Evolutionary conservation across 2,797 vertebrate genomes (phyloP), one percentile per base, ranked within the genome.

Genomic region (Enteromius treurensis): DNA sequence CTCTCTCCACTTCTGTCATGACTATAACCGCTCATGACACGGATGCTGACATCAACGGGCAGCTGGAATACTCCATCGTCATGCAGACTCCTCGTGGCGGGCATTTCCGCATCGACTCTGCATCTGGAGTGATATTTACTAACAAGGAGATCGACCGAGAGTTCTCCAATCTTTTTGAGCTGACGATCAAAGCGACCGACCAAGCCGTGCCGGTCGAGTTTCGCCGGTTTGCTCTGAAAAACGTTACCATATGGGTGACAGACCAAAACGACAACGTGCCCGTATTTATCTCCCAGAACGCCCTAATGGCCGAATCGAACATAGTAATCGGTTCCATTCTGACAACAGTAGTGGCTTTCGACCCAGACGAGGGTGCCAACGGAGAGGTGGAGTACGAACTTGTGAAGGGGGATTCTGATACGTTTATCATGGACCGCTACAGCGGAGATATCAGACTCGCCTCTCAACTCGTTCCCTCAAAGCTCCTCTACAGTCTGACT

Each of bases 331-430:
- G 98, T 14, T 98, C 98, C 0, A 94, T 99, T 84, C 94, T 99
- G 14, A 97, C 97, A 0, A 98, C 98, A 0, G 96, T 99, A 3
- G 78, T 96, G 76, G 97, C 98, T 26, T 95, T 96, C 0, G 98
- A 99, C 91, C 98, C 98, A 0, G 98, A 99, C 0, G 97, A 99
- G 86, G 98, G 97, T 0, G 93, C 95, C 0, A 99, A 99, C 0
- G 98, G 98, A 0, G 97, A 99, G 82, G 97, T 99, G 87, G 98
- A 99, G 87, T 99, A 98, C 3, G 98, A 98, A 89, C 95, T 99
- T 0, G 79, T 98, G 76, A 96, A 95, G 9, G 98, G 97, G 0
- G 97, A 99, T 86, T 95, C 95, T 0, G 96, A 97, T 86, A 98
- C 96, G 2, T 99, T 99, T 88, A 95, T 97, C 4, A 96, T 99